Base-by-base conservation (phyloP, 2,888 invertebrate species). In the Eristalis tenax region DNA sequence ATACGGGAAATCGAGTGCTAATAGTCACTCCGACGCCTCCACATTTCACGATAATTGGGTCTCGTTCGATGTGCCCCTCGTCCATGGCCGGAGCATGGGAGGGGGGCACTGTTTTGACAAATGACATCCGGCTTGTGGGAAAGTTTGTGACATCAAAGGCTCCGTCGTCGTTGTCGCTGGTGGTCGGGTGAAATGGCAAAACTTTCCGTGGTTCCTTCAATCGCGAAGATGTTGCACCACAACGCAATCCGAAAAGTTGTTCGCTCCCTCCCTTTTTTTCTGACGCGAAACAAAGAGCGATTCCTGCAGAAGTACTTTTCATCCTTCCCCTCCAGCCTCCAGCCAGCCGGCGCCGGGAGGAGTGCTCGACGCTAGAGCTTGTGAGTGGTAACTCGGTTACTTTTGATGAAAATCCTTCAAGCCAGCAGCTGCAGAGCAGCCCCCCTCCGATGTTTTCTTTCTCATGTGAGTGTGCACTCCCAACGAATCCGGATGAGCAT, bases 371-470 rank as follows among this genome's bases (percentile, higher is more conserved):
- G 32, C 40, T 1, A 11, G 43, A 32, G 75, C 73, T 38, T 40
- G 43, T 71, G 71, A 66, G 61, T 83, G 71, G 77, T 77, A 61
- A 77, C 77, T 77, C 68, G 83, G 73, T 83, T 69, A 74, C 63
- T 73, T 64, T 64, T 78, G 57, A 74, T 79, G 65, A 59, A 26
- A 74, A 61, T 50, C 57, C 63, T 79, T 69, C 56, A 50, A 50
- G 50, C 73, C 32, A 32, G 32, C 32, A 8, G 32, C 32, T 32
- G 32, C n/a, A n/a, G n/a, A 32, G 32, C 32, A 1, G 32, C 32
- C 32, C 22, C 32, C 18, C 61, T 32, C 63, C 26, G 23, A 23
- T 43, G 38, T 59, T 13, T 22, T 68, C 13, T 59, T 56, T 35
- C 23, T 59, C 63, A 28, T 63, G 26, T 63, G 43, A 63, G 28